Evolutionary conservation across 2,113 vertebrate genomes (phyloP), one percentile per base, ranked within the genome.

Genomic region (Elgaria multicarinata): DNA sequence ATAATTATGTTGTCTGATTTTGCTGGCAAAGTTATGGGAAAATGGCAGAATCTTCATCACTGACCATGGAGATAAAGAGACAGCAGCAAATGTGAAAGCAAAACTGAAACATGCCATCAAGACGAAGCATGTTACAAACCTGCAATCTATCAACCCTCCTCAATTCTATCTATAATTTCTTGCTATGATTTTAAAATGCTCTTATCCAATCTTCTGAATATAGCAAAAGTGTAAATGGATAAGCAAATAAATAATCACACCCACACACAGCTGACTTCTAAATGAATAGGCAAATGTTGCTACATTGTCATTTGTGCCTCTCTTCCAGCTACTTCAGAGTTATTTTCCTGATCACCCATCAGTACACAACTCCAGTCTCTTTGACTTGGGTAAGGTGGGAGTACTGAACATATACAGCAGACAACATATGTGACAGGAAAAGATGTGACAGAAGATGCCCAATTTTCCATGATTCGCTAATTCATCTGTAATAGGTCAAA

Each of bases 371-470:
- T 55, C 50, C 42, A 26, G 39, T 77, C 18, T 36, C 39, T 36
- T 22, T 42, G 33, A 66, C 64, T 44, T 82, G 12, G n/a, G 46
- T 62, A 33, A 76, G 28, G 72, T 50, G 18, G 22, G 31, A 90
- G 50, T 13, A 82, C 55, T 89, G 20, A 62, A 20, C 58, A 62
- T 12, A 62, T 22, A 20, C 9, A 62, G 58, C 58, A 62, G 1
- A 20, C 18, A 62, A 62, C 18, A 22, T 9, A 18, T 78, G 4
- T 69, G 90, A 69, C 67, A 76, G 50, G 39, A 83, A 89, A 91
- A n/a, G n/a, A n/a, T n/a, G n/a, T n/a, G n/a, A 74, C 79, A 1
- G 74, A 92, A 91, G 31, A 12, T 90, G n/a, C 26, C 53, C 22
- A 14, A 67, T 8, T 93, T 62, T 64, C 71, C 36, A n/a, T 62